phyloP scores from a whole-genome alignment of 2,888 invertebrate species.

The Acleris emargana region DNA sequence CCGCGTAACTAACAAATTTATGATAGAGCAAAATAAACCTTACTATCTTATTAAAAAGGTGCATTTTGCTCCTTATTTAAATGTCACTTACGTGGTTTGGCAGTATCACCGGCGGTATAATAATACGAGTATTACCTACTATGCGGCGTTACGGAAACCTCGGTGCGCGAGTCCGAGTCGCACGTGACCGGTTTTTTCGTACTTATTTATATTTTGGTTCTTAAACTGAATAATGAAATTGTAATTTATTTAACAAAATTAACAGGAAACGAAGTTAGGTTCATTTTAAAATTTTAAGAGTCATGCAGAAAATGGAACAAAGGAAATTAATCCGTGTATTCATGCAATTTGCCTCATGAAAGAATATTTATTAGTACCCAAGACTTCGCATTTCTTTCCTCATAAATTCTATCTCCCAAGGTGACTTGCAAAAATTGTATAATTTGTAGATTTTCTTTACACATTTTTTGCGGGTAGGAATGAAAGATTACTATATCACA shows the following conservation, averaged over 20 bases:
- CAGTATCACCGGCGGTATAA: too few relatives aligned
- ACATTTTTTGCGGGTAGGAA: not conserved
- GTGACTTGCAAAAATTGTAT: conserved; percentile 6
- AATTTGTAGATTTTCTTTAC: not conserved
- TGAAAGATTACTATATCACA: too few relatives aligned
- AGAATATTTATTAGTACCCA: conserved; percentile 43
- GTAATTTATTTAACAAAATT: conserved; percentile 2
- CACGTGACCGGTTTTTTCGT: too few relatives aligned
- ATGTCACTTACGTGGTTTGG: too few relatives aligned
- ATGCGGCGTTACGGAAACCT: too few relatives aligned
- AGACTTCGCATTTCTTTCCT: conserved; percentile 17
- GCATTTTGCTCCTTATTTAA: too few relatives aligned
- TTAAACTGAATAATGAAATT: not conserved
- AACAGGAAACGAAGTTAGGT: conserved; percentile 14
- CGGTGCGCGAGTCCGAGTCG: too few relatives aligned
- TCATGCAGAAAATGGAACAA: conserved; percentile 35
- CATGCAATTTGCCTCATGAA: conserved; percentile 44
- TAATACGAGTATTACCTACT: too few relatives aligned
- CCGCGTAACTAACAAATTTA: too few relatives aligned
- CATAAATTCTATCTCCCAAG: conserved; percentile 19
- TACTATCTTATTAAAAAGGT: too few relatives aligned
- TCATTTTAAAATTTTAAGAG: conserved; percentile 22
- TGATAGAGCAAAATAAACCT: too few relatives aligned
- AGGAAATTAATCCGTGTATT: conserved; percentile 44
- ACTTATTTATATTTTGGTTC: not conserved